Base-by-base conservation (phyloP, 2,113 vertebrate species). In the Amblyornis subalaris region DNA sequence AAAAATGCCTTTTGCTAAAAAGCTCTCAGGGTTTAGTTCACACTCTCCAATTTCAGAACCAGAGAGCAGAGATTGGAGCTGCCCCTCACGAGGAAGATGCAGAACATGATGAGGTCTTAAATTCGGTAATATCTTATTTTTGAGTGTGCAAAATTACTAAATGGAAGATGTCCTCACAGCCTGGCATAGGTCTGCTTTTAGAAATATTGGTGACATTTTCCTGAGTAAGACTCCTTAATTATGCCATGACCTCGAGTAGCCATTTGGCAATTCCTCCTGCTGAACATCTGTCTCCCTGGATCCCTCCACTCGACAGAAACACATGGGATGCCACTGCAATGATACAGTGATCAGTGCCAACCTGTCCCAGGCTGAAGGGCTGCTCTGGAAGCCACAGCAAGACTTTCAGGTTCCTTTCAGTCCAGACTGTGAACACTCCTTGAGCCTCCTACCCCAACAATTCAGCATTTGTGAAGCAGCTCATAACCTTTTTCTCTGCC, bases 41-140 rank as follows among this genome's bases (percentile, higher is more conserved):
- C 4, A 23, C 14, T 18, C 26, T 76, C 22, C 36, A 5, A 12
- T 3, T 26, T 38, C 47, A 58, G 36, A 77, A 28, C 25, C 35
- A 75, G 50, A 10, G 58, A 38, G 33, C 33, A 72, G 48, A 54
- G 60, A 8, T 8, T 0, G 10, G 51, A 58, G 35, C 19, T 75
- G 61, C 3, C 25, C 31, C 51, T 58, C 8, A 0, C 0, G 21
- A 42, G 10, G 10, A 21, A 50, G 7, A 1, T 36, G 21, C 51
- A 75, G 51, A 24, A 25, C 61, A 25, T 2, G 36, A 4, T 3
- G 5, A 66, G 25, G 7, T 22, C 31, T 36, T 38, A 29, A 72
- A 14, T n/a, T 76, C 25, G 33, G 8, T 16, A 83, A 16, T 11
- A 10, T 5, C 38, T 78, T n/a, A 29, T 29, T 66, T 81, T 5